Percentiles rank a stretch among this genome's conserved stretches.
Conservation (phyloP, 2,113 vertebrate genomes). For the Urocolius indicus region DNA sequence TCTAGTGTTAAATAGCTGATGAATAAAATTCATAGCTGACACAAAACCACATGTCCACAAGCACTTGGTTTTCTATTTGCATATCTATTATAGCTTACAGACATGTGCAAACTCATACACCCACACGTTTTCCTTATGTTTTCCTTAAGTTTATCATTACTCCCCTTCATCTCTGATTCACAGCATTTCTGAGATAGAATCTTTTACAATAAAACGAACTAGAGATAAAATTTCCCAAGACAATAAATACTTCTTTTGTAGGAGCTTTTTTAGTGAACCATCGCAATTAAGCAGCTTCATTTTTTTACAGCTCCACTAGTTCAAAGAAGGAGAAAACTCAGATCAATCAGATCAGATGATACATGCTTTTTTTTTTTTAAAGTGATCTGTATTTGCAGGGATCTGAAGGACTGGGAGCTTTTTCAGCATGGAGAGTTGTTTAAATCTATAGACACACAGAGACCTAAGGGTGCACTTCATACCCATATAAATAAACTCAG, state of each 20-base stretch:
- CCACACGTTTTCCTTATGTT: constrained; percentile 52
- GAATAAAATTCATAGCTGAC: constrained; percentile 46
- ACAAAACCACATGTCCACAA: constrained; percentile 62
- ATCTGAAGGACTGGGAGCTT: background rate
- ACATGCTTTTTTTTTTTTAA: constrained; percentile 3
- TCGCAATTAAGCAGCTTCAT: background rate
- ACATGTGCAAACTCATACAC: constrained; percentile 63
- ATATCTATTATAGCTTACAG: constrained; percentile 58
- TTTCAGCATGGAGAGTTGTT: background rate
- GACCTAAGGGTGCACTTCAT: background rate
- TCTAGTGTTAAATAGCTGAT: constrained; percentile 27
- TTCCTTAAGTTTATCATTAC: constrained; percentile 57
- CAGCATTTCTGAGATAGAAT: constrained; percentile 54
- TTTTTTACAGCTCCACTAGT: background rate
- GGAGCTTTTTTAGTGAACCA: background rate
- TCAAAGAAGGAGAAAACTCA: background rate
- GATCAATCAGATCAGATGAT: background rate
- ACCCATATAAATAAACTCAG: background rate
- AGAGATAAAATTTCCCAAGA: constrained; percentile 46
- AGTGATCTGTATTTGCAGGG: background rate
- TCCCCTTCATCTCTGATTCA: constrained; percentile 61
- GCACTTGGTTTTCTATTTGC: constrained; percentile 58
- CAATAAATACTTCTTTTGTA: constrained; percentile 31
- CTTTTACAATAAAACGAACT: constrained; percentile 37
- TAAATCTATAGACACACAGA: background rate